Evolutionary conservation across 1,140 invertebrate species (phyloP).

Genomic region (Trachymyrmex cornetzi): DNA sequence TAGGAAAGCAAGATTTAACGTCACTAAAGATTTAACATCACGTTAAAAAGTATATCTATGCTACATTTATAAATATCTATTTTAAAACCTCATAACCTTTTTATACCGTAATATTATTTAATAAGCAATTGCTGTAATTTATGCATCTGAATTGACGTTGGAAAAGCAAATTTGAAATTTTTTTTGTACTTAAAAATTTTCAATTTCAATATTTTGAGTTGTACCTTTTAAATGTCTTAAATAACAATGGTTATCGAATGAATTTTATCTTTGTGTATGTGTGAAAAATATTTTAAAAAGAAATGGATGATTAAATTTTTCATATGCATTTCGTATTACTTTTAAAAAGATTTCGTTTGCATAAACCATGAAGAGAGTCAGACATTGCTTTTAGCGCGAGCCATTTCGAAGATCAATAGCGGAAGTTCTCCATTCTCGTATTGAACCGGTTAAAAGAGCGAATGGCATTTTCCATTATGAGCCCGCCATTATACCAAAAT

Average conservation of each 20-base stretch:
- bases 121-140: background rate
- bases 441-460: slow-evolving; percentile 43
- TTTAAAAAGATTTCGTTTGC: slow-evolving; percentile 6
- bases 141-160: background rate
- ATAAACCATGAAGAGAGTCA: background rate
- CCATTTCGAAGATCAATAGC: slow-evolving; percentile 33
- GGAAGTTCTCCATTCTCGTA: slow-evolving; percentile 26
- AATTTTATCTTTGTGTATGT: background rate
- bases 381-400: slow-evolving; percentile 2
- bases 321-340: background rate
- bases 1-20: slow-evolving; percentile 15
- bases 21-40: background rate
- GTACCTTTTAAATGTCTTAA: background rate
- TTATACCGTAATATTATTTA: background rate
- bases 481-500: slow-evolving; percentile 39
- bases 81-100: background rate
- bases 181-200: slow-evolving; percentile 11
- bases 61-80: background rate
- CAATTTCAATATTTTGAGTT: background rate
- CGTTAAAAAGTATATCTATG: background rate
- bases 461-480: slow-evolving; percentile 55
- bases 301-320: slow-evolving; percentile 15
- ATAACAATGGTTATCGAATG: background rate
- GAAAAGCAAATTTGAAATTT: background rate
- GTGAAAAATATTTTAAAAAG: background rate